Evolutionary conservation across 2,888 invertebrate genomes (phyloP), one percentile per base, ranked within the genome.

Genomic region (Suillia variegata): DNA sequence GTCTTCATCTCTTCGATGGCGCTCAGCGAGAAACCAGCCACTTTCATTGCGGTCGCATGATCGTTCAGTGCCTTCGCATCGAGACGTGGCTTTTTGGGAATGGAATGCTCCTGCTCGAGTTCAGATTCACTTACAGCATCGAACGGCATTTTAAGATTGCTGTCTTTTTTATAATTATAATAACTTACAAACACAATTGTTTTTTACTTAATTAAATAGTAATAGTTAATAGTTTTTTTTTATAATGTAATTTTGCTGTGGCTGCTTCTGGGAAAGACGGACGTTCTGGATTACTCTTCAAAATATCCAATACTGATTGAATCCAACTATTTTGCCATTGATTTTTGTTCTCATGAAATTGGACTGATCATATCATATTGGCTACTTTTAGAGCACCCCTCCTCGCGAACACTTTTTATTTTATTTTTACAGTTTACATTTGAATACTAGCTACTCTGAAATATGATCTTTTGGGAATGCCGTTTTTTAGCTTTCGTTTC

Each of bases 291-390:
- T 69, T 70, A 69, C 70, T 79, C 80, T 79, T 74, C 75, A 76
- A 75, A 79, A 80, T 77, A 79, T 71, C 81, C 83, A 82, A 83
- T 82, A 80, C 75, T 78, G 80, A 79, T 79, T 77, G 76, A 80
- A 79, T 81, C 82, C 82, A 83, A 82, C 77, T 77, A n/a, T n/a
- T 76, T 72, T 71, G 68, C 63, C 68, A 75, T 76, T 75, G 70
- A 70, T 71, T 74, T 69, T 69, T n/a, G n/a, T n/a, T n/a, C n/a
- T 73, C 74, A 75, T 66, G 64, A 70, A 73, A 76, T 81, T 83
- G 82, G 82, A 83, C 71, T 76, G 76, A 78, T 80, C 81, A 79
- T 76, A 78, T 80, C 81, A 79, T 80, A 83, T 82, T 82, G 82
- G 76, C 76, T 78, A 80, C 75, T 75, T 75, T 73, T 80, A 79